Base-by-base conservation (phyloP, 2,888 invertebrate genomes). In the Leptura quadrifasciata region DNA sequence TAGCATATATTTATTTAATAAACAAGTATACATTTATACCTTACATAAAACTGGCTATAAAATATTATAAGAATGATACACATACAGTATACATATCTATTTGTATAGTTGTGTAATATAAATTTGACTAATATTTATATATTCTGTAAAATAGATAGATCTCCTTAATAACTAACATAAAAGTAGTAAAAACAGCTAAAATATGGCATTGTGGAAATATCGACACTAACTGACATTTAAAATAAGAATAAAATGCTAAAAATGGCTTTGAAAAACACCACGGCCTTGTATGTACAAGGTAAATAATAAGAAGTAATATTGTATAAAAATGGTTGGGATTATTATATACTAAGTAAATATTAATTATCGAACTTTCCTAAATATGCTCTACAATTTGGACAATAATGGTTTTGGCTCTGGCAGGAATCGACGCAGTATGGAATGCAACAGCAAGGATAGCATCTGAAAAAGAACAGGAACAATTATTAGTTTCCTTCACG, bases 341-440 rank as follows among this genome's bases (percentile, higher is more conserved):
- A 47, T 10, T n/a, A 39, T 39, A n/a, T n/a, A n/a, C n/a, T n/a
- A n/a, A 39, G 39, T 39, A 47, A 47, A n/a, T 47, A n/a, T 47
- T 57, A 57, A 20, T 57, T 57, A 21, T 65, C 76, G 74, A 85
- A 88, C 21, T 83, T 80, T 55, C 91, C 91, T 54, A 91, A 83
- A 77, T 84, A 91, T 0, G 88, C 82, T 21, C 86, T 85, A 81
- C 91, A 91, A 58, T 87, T 84, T 1, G 91, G 91, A 80, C 91
- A 91, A 76, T 88, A 90, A 78, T 91, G 91, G 74, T 89, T 90
- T 69, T 87, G 87, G 24, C 84, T 85, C 79, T 89, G 82, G 69
- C 90, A 91, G 21, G 86, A 87, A 77, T 91, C 90, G 74, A 88
- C 87, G 74, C 90, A 91, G 75, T 91, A 91, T 1, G 90, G 90